phyloP scores from a whole-genome alignment of 1,140 invertebrate genomes.

The Drosophila mauritiana region DNA sequence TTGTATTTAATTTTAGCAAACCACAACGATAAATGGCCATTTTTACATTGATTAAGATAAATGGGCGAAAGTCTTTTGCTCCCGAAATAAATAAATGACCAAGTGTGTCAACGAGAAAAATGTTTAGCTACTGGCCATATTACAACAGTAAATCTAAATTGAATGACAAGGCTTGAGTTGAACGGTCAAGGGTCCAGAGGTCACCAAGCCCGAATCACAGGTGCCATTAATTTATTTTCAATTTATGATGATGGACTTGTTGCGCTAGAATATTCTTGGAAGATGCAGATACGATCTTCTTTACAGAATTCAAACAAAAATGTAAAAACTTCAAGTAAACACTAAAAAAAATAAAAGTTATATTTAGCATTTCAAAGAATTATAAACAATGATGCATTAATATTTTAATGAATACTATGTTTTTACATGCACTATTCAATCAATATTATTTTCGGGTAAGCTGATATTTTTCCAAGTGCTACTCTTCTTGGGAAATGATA shows the following conservation, averaged over 20 bases:
- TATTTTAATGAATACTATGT: too few relatives aligned
- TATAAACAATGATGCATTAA: too few relatives aligned
- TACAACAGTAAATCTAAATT: slow-evolving; percentile 57
- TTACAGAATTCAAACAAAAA: too few relatives aligned
- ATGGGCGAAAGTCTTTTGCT: background rate
- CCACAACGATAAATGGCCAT: slow-evolving; percentile 9
- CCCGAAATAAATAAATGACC: slow-evolving; percentile 28
- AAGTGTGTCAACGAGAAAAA: slow-evolving; percentile 47
- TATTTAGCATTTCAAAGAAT: too few relatives aligned
- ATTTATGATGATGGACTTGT: slow-evolving; percentile 18
- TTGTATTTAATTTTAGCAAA: background rate
- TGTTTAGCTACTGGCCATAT: slow-evolving; percentile 57
- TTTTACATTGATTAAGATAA: slow-evolving; percentile 24
- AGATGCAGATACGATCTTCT: background rate
- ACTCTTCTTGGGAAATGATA: slow-evolving; percentile 23
- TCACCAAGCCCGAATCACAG: slow-evolving; percentile 10
- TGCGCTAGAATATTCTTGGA: slow-evolving; percentile 4
- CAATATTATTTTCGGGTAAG: too few relatives aligned
- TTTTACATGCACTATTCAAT: too few relatives aligned
- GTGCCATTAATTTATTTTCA: slow-evolving; percentile 27
- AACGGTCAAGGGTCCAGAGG: slow-evolving; percentile 2
- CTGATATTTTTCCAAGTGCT: too few relatives aligned
- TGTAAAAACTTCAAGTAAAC: too few relatives aligned
- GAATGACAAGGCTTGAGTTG: slow-evolving; percentile 47
- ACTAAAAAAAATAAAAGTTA: too few relatives aligned